phyloP scores from a whole-genome alignment of 2,888 invertebrate species.

The Chrysomela aeneicollis region DNA sequence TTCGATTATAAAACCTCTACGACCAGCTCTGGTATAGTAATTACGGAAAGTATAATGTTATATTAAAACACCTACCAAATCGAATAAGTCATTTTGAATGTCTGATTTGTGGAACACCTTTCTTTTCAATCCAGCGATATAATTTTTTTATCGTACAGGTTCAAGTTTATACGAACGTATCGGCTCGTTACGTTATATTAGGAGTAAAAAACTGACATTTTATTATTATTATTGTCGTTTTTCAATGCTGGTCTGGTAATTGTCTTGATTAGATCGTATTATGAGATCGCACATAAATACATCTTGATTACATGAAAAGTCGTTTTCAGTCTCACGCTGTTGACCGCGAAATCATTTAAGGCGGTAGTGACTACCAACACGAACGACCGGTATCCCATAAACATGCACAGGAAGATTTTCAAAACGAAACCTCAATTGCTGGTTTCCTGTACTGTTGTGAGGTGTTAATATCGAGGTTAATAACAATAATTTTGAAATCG shows the following conservation, averaged over 20 bases:
- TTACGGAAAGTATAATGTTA: constrained; percentile 33
- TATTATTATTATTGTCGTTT: no score
- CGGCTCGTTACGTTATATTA: no score
- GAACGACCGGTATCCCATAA: not conserved
- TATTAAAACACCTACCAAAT: constrained; percentile 40
- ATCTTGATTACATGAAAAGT: not conserved
- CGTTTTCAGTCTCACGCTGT: not conserved
- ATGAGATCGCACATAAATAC: constrained; percentile 7
- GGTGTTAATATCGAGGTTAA: no score
- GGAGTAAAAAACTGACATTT: no score
- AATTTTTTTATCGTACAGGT: not conserved
- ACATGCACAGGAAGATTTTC: no score
- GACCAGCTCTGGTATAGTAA: constrained; percentile 38
- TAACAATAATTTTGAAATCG: no score
- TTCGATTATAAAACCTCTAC: constrained; percentile 34
- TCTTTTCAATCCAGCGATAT: constrained; percentile 4
- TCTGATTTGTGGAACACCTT: constrained; percentile 25
- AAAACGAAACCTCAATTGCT: no score
- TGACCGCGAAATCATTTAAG: not conserved
- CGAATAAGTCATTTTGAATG: constrained; percentile 33
- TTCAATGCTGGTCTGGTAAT: not conserved
- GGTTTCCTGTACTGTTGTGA: no score
- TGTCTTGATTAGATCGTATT: not conserved
- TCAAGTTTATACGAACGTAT: not conserved
- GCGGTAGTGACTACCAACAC: not conserved